Evolutionary conservation across 53 echinoderm and acorn worm genomes (phyloP).

Genomic region (Temnopleurus reevesii): DNA sequence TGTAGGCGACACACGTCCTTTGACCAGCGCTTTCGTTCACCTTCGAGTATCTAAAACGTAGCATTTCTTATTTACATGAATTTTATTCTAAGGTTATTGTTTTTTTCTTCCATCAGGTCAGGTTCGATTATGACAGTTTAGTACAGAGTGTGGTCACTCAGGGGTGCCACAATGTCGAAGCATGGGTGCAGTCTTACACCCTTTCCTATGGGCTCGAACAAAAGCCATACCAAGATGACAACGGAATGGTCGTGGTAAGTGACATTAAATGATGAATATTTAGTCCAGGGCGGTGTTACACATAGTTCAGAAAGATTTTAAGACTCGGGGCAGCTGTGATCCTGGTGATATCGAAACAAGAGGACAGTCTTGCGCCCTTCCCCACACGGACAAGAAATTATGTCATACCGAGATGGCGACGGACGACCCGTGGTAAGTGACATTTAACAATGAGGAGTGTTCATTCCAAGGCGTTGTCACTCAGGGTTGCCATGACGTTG

Average conservation of each 20-base stretch:
- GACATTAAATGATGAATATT: too few relatives aligned
- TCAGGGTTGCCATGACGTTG: constrained; percentile 31
- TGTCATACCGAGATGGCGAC: constrained; percentile 34
- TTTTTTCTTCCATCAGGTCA: not conserved
- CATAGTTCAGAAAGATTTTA: too few relatives aligned
- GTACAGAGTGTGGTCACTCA: constrained; percentile 69
- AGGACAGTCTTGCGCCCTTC: constrained; percentile 66
- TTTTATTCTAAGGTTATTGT: too few relatives aligned
- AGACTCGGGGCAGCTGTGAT: too few relatives aligned
- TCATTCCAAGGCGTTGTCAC: constrained; percentile 25
- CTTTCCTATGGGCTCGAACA: constrained; percentile 34
- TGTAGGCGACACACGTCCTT: too few relatives aligned
- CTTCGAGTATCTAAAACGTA: too few relatives aligned
- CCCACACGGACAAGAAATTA: constrained; percentile 26
- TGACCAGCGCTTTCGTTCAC: too few relatives aligned
- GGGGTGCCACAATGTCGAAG: constrained; percentile 58
- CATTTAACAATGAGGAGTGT: too few relatives aligned
- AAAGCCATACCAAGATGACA: constrained; percentile 23
- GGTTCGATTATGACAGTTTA: constrained; percentile 41
- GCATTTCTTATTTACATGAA: too few relatives aligned
- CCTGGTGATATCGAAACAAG: constrained; percentile 57
- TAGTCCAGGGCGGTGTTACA: too few relatives aligned
- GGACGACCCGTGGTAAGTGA: too few relatives aligned
- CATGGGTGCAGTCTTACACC: constrained; percentile 69
- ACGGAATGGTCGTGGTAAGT: constrained; percentile 43